Evolutionary conservation across 2,797 vertebrate species (phyloP).

Genomic region (Scolopax bukidnonensis): DNA sequence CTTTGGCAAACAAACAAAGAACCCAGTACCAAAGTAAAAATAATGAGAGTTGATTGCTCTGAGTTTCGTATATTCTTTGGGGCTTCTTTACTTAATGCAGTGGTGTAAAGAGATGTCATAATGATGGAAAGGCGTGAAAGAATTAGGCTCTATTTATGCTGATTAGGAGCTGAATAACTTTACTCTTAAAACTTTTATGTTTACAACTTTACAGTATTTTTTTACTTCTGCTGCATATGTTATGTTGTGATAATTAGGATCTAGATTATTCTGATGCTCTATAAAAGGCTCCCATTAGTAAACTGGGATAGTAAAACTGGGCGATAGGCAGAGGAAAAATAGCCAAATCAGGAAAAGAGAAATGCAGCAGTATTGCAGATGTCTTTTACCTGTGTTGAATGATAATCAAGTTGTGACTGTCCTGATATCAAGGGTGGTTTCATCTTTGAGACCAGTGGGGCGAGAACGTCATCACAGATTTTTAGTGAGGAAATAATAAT

Average conservation of each 20-base stretch:
- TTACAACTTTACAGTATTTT: slow-evolving; percentile 20
- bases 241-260: not conserved
- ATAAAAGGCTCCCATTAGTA: not conserved
- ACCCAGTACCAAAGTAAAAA: not conserved
- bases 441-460: not conserved
- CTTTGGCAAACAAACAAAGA: not conserved
- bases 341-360: not conserved
- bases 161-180: not conserved
- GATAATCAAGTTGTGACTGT: slow-evolving; percentile 12
- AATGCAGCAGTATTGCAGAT: slow-evolving; percentile 66
- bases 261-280: not conserved
- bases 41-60: not conserved
- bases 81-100: not conserved
- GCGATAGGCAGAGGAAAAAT: not conserved
- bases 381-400: slow-evolving; percentile 56
- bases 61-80: slow-evolving; percentile 5
- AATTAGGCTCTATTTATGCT: not conserved
- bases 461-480: not conserved
- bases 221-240: not conserved
- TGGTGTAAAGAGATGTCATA: not conserved
- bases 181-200: slow-evolving; percentile 2
- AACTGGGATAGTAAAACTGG: not conserved
- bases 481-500: not conserved
- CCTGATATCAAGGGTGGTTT: not conserved
- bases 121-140: not conserved